Evolutionary conservation across 2,113 vertebrate genomes (phyloP).

Genomic region (Catharus fuscescens): DNA sequence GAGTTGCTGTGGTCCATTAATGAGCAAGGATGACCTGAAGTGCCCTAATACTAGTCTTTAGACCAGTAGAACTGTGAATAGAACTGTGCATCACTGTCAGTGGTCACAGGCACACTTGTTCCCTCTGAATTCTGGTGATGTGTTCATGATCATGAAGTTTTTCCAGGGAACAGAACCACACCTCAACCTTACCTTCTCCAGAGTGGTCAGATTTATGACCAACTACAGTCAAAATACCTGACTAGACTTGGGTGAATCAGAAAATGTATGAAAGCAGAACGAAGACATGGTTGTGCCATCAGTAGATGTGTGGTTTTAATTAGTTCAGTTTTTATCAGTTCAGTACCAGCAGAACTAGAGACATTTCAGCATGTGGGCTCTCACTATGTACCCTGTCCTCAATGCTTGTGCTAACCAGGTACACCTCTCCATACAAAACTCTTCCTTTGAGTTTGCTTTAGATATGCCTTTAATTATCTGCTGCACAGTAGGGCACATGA

Average conservation of each 20-base stretch:
- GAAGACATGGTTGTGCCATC: not conserved
- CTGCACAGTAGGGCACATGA: not conserved
- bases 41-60: not conserved
- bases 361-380: not conserved
- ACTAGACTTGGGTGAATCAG: not conserved
- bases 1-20: not conserved
- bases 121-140: not conserved
- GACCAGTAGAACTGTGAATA: not conserved
- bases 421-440: not conserved
- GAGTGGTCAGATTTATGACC: not conserved
- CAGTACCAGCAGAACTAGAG: not conserved
- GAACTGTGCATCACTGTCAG: rapidly evolving
- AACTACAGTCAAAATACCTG: not conserved
- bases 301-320: not conserved
- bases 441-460: not conserved
- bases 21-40: not conserved
- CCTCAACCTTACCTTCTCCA: not conserved
- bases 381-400: not conserved
- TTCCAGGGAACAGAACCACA: not conserved
- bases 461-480: not conserved
- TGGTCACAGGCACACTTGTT: not conserved
- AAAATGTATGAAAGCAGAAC: not conserved
- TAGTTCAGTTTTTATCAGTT: not conserved
- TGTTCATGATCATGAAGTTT: not conserved
- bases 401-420: not conserved